A percentile compares a stretch with the other conserved stretches of the same genome.
phyloP scores from a whole-genome alignment of 2,797 vertebrate genomes.

The Pteronotus mesoamericanus region DNA sequence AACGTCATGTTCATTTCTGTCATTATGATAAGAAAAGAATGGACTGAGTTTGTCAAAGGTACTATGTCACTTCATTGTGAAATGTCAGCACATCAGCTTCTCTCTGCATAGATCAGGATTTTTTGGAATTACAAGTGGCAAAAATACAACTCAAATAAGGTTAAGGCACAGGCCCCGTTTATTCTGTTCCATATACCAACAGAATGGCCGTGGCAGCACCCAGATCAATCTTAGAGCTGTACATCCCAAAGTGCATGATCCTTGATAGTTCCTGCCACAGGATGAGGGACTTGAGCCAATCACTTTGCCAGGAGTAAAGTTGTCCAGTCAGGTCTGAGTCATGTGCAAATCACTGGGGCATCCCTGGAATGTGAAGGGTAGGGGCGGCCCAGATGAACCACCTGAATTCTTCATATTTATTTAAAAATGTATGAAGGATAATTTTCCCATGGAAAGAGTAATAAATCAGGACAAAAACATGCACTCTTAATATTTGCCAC shows the following conservation, averaged over 20 bases:
- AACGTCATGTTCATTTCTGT: not conserved
- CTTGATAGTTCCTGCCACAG: not conserved
- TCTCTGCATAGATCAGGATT: not conserved
- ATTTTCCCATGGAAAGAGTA: not conserved
- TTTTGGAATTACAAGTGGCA: not conserved
- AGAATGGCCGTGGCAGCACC: not conserved
- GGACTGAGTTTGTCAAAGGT: not conserved
- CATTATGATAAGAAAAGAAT: not conserved
- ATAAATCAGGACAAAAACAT: not conserved
- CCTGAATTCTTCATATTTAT: not conserved
- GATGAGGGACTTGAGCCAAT: not conserved
- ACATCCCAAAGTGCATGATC: not conserved
- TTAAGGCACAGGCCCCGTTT: not conserved
- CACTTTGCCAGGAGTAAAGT: not conserved
- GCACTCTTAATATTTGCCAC: not conserved
- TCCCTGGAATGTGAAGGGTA: not conserved
- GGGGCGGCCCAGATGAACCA: not conserved
- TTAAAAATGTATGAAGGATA: not conserved
- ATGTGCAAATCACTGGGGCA: not conserved
- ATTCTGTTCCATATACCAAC: not conserved
- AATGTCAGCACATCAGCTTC: not conserved
- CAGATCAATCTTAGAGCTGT: not conserved
- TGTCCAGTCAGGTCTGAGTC: not conserved
- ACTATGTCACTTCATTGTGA: not conserved
- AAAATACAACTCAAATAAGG: not conserved